Conservation (phyloP, 2,888 invertebrate genomes). For the Hipparchia sbordonii region DNA sequence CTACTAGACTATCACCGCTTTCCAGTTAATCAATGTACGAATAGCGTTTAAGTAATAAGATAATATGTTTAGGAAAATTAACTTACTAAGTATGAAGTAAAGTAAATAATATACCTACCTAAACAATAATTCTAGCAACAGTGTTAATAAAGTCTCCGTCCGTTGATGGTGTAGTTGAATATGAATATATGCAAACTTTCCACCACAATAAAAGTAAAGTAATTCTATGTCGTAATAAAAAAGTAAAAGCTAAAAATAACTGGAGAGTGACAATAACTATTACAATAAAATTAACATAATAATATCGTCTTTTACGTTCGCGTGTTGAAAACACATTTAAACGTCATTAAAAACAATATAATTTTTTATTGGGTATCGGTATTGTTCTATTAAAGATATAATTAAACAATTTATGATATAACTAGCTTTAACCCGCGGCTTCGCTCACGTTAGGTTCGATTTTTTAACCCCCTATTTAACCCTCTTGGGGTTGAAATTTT, state of each 20-base stretch:
- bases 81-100: neutral
- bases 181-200: no score
- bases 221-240: neutral
- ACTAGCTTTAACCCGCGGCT: no score
- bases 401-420: neutral
- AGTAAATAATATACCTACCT: no score
- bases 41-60: no score
- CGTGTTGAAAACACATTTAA: neutral
- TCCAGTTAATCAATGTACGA: no score
- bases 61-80: neutral
- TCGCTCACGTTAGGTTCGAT: no score
- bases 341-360: neutral
- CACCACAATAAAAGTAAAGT: neutral
- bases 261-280: conserved; percentile 12
- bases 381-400: neutral
- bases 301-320: neutral
- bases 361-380: neutral
- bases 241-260: conserved; percentile 7
- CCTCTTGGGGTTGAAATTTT: no score
- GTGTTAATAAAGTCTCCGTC: conserved; percentile 41
- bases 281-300: neutral
- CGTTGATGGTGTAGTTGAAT: no score
- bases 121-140: neutral
- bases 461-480: no score
- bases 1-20: no score